Percentiles rank a stretch among this genome's conserved stretches.
Evolutionary conservation across 2,797 vertebrate species (phyloP).

Genomic region (Dendrocincla tyrannina): DNA sequence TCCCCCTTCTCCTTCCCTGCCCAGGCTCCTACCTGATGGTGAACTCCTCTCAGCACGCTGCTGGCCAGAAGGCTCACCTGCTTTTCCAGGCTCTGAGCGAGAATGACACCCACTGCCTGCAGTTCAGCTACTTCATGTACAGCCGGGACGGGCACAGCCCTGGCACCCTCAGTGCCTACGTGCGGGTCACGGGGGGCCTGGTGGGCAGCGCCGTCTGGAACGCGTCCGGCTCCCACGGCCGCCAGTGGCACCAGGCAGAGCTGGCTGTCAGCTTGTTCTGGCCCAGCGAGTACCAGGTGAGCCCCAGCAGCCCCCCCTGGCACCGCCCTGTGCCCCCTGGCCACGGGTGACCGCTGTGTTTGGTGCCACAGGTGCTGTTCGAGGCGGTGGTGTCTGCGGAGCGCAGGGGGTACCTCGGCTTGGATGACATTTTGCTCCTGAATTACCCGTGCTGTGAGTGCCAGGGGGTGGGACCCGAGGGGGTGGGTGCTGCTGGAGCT

Average conservation of each 20-base stretch:
- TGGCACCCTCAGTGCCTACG: constrained; percentile 85
- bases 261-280: constrained; percentile 96
- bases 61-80: constrained; percentile 87
- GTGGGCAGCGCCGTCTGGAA: constrained; percentile 91
- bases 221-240: constrained; percentile 84
- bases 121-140: constrained; percentile 97
- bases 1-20: background rate
- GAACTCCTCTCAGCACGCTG: constrained; percentile 88
- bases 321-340: fast-evolving
- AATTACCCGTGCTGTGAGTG: constrained; percentile 98
- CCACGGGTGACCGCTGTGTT: background rate
- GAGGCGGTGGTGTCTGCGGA: constrained; percentile 91
- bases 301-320: background rate
- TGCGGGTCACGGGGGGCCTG: constrained; percentile 88
- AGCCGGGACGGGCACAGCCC: constrained; percentile 92
- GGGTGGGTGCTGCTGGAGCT: background rate
- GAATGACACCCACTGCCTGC: constrained; percentile 96
- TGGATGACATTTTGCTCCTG: constrained; percentile 94
- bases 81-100: constrained; percentile 90
- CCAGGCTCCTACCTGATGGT: constrained; percentile 95
- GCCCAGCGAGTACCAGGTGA: constrained; percentile 96
- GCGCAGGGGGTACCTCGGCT: constrained; percentile 89
- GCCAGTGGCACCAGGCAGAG: constrained; percentile 94
- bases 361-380: constrained; percentile 86
- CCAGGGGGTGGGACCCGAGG: fast-evolving